Conservation (phyloP, 2,113 vertebrate species). For the Tupaia tana region DNA sequence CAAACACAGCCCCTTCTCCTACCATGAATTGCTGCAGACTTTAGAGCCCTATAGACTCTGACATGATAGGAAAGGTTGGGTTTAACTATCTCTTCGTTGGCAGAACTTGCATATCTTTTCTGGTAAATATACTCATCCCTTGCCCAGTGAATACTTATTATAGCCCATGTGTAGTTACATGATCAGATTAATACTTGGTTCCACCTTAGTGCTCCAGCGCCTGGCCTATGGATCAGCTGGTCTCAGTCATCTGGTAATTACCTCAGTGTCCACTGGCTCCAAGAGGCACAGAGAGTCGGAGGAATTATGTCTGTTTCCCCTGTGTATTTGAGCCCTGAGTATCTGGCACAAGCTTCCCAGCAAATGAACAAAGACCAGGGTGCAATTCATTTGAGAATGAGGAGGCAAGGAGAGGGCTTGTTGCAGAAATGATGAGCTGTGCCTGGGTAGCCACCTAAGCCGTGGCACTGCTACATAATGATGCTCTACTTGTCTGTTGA, state of each 20-base stretch:
- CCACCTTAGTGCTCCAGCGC: background rate
- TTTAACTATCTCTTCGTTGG: background rate
- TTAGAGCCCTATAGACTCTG: background rate
- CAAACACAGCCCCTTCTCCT: background rate
- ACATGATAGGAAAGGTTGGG: background rate
- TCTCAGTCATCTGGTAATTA: constrained; percentile 29
- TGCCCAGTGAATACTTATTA: background rate
- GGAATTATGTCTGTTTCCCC: constrained; percentile 1
- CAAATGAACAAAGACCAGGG: constrained; percentile 19
- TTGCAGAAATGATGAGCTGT: constrained; percentile 70
- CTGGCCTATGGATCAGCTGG: background rate
- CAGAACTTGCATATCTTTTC: background rate
- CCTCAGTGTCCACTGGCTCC: constrained; percentile 3
- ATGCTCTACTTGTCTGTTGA: constrained; percentile 69
- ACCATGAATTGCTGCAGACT: background rate
- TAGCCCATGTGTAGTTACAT: background rate
- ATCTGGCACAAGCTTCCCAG: constrained; percentile 27
- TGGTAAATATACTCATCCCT: background rate
- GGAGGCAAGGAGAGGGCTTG: constrained; percentile 57
- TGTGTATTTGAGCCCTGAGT: constrained; percentile 1
- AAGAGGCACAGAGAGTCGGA: constrained; percentile 37
- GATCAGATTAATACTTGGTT: background rate
- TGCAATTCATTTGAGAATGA: constrained; percentile 57
- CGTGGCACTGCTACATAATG: constrained; percentile 67
- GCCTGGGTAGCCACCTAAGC: constrained; percentile 68